A percentile compares a stretch with the other conserved stretches of the same genome.
Evolutionary conservation across 2,888 invertebrate genomes (phyloP).

Genomic region (Malthinus seriepunctatus): DNA sequence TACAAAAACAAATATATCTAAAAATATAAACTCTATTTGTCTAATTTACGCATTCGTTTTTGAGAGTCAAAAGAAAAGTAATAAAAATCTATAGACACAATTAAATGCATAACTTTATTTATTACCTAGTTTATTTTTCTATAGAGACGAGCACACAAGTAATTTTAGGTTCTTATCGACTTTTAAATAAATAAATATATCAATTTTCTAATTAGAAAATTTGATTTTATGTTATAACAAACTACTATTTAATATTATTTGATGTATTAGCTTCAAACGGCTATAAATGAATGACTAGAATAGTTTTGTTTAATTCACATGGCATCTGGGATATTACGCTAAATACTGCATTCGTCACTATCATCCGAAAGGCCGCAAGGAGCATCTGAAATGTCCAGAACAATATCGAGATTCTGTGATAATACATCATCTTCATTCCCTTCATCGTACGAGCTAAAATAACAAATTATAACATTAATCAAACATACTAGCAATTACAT

Average conservation of each 20-base stretch:
- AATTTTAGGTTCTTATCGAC: not conserved
- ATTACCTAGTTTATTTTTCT: not conserved
- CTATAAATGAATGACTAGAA: constrained; percentile 23
- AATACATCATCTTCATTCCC: constrained; percentile 67
- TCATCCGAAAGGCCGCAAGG: constrained; percentile 49
- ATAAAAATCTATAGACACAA: not conserved
- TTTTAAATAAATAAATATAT: constrained; percentile 3
- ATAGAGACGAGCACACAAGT: not conserved
- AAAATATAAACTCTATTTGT: constrained; percentile 6
- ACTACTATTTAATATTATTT: not conserved
- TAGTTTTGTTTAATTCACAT: constrained; percentile 16
- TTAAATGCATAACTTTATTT: constrained; percentile 6
- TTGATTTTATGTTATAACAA: not conserved
- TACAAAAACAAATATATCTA: constrained; percentile 7
- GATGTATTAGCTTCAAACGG: constrained; percentile 5
- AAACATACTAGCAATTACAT: no score
- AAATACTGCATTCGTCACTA: constrained; percentile 69
- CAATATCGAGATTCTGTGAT: constrained; percentile 69
- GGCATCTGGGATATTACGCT: constrained; percentile 35
- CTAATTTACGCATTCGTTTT: constrained; percentile 5
- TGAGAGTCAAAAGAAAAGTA: no score
- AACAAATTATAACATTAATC: not conserved
- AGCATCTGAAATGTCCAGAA: constrained; percentile 54
- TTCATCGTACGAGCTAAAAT: constrained; percentile 71
- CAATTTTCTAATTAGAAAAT: not conserved